Percentiles rank a stretch among this genome's conserved stretches.
These are phyloP conservation scores for Scomber colias DNA, from an alignment of 2,113 vertebrate genomes.

Conservation along the genomic window DNA sequence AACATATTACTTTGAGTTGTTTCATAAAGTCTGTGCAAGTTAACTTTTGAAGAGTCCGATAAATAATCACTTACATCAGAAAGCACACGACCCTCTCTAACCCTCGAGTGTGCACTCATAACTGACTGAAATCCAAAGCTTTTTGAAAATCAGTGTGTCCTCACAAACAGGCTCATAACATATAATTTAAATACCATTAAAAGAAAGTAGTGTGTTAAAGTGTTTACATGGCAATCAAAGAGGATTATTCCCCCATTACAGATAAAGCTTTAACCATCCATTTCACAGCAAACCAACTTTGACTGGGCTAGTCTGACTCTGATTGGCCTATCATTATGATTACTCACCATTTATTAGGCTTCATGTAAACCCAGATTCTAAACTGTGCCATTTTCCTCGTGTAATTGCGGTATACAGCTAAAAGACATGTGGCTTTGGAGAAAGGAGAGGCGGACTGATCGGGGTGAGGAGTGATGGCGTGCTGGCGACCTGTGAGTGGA, in stretches of 20 bases:
- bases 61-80: too few relatives aligned
- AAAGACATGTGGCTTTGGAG: not conserved
- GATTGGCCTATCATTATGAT: not conserved
- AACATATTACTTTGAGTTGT: too few relatives aligned
- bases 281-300: not conserved
- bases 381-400: not conserved
- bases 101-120: too few relatives aligned
- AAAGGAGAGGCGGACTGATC: not conserved
- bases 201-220: too few relatives aligned
- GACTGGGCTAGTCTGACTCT: not conserved
- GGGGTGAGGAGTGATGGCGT: conserved; percentile 37
- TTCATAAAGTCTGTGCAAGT: too few relatives aligned
- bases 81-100: too few relatives aligned
- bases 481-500: conserved; percentile 30
- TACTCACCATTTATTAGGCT: not conserved
- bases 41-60: too few relatives aligned
- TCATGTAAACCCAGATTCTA: not conserved
- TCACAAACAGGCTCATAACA: too few relatives aligned
- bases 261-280: not conserved
- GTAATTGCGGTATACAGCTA: not conserved
- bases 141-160: too few relatives aligned
- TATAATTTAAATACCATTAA: too few relatives aligned
- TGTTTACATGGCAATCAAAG: not conserved
- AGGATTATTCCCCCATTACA: not conserved
- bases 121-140: too few relatives aligned